Base-by-base conservation (phyloP, 2,888 invertebrate genomes). In the Platypus cylindrus region DNA sequence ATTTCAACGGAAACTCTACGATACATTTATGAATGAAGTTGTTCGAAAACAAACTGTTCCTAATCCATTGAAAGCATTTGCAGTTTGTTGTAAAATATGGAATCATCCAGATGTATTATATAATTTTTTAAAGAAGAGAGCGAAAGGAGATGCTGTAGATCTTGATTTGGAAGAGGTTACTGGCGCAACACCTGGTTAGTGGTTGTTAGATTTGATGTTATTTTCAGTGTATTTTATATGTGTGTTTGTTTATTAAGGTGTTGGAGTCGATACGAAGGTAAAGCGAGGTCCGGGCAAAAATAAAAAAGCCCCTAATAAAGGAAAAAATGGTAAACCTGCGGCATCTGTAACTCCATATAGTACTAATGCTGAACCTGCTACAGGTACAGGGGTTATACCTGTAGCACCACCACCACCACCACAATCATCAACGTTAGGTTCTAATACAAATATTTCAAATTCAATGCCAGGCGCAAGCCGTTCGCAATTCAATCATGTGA, bases 31-130 rank as follows among this genome's bases (percentile, higher is more conserved):
- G 85, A 85, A 87, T 58, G 86, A 85, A 57, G 85, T 89, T 1
- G 84, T 89, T 1, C 70, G 86, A 15, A 79, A 79, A 12, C 82
- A 86, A 32, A 75, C 81, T 9, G 85, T 87, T 35, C 86, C 89
- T 17, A 97, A 97, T 68, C 95, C 97, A 0, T 66, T 98, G 36
- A 94, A 94, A 63, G 94, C 97, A 2, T 97, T 97, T 62, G 91
- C 97, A 13, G 93, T 97, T 37, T 97, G 97, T 58, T 95, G 94
- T 58, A 98, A 97, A 71, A 90, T 91, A 48, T 91, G 91, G 91
- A 91, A 91, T 58, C 91, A 91, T 63, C 90, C 91, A 0, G 91
- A 91, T 58, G 86, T 91, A 12, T 59, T 91, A 17, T 90, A 86
- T 57, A 81, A 89, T 55, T 89, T 87, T 55, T 60, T 91, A 37